Conservation (phyloP, 1,140 invertebrate genomes). For the Diuraphis noxia region DNA sequence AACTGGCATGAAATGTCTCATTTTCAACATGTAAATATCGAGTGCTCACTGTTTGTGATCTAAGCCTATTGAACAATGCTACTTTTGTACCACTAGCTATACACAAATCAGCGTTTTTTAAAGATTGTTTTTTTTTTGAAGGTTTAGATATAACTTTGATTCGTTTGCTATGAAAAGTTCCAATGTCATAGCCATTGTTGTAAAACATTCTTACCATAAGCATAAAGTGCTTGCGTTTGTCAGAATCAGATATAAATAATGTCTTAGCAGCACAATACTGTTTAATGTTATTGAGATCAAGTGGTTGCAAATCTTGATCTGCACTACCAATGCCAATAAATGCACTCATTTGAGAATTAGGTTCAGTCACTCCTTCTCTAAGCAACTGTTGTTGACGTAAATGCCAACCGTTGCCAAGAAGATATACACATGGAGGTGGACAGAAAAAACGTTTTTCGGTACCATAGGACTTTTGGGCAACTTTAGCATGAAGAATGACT, state of each 20-base stretch:
- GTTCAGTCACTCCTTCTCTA: slow-evolving; percentile 85
- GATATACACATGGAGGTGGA: slow-evolving; percentile 97
- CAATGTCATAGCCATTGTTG: slow-evolving; percentile 96
- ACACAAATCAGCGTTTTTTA: slow-evolving; percentile 99
- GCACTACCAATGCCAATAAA: slow-evolving; percentile 99
- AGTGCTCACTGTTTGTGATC: slow-evolving; percentile 98
- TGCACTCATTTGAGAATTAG: slow-evolving; percentile 89
- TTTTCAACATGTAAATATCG: slow-evolving; percentile 98
- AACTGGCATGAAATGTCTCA: slow-evolving; percentile 98
- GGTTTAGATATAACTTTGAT: slow-evolving; percentile 99
- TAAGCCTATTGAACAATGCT: slow-evolving; percentile 95
- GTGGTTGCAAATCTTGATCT: slow-evolving; percentile 98
- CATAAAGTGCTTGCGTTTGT: slow-evolving; percentile 99
- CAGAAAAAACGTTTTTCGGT: slow-evolving; percentile 99
- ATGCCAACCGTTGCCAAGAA: slow-evolving; percentile 97
- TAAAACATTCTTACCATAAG: slow-evolving; percentile 99
- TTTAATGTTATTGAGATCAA: slow-evolving; percentile 85
- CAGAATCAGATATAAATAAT: slow-evolving; percentile 97
- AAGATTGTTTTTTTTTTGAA: slow-evolving; percentile 99
- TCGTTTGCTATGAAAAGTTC: slow-evolving; percentile 96
- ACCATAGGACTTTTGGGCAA: slow-evolving; percentile 99
- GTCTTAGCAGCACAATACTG: slow-evolving; percentile 99
- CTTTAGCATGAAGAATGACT: slow-evolving; percentile 97
- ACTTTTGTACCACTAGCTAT: slow-evolving; percentile 99
- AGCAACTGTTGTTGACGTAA: slow-evolving; percentile 88